Percentiles rank a stretch among this genome's conserved stretches.
Conservation (phyloP, 2,797 vertebrate genomes). For the Muraenolepis orangiensis region DNA sequence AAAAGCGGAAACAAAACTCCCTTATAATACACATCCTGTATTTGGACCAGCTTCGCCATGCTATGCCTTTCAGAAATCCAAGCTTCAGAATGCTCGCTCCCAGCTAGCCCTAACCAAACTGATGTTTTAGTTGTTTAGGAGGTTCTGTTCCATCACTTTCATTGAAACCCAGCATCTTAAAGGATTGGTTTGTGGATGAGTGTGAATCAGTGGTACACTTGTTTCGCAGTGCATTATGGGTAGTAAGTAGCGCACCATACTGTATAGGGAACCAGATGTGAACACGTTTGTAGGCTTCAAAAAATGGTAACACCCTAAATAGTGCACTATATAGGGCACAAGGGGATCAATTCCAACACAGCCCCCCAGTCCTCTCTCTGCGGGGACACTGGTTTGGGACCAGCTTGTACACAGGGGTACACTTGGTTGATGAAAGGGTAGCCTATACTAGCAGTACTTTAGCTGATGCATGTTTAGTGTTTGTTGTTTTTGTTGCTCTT, state of each 20-base stretch:
- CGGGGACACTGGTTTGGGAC: slow-evolving; percentile 81
- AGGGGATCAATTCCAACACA: slow-evolving; percentile 3
- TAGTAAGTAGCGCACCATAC: too few species aligned
- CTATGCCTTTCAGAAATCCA: too few species aligned
- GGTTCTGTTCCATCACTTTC: too few species aligned
- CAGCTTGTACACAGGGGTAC: slow-evolving; percentile 75
- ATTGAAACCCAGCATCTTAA: too few species aligned
- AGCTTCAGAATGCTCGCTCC: background rate
- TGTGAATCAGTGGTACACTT: too few species aligned
- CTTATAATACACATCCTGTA: background rate
- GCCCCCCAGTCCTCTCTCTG: slow-evolving; percentile 30
- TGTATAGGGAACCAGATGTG: too few species aligned
- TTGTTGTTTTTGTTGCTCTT: slow-evolving; percentile 70
- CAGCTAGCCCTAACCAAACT: background rate
- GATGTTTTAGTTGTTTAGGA: too few species aligned
- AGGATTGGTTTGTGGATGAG: too few species aligned
- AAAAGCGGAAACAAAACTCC: background rate
- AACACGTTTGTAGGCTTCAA: too few species aligned
- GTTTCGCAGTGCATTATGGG: too few species aligned
- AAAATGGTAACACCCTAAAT: too few species aligned
- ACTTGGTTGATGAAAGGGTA: slow-evolving; percentile 68
- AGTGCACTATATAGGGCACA: too few species aligned
- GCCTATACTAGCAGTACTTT: slow-evolving; percentile 87
- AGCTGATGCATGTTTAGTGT: slow-evolving; percentile 84
- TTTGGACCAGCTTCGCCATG: background rate